Base-by-base conservation (phyloP, 1,140 invertebrate genomes). In the Oscheius sp. region DNA sequence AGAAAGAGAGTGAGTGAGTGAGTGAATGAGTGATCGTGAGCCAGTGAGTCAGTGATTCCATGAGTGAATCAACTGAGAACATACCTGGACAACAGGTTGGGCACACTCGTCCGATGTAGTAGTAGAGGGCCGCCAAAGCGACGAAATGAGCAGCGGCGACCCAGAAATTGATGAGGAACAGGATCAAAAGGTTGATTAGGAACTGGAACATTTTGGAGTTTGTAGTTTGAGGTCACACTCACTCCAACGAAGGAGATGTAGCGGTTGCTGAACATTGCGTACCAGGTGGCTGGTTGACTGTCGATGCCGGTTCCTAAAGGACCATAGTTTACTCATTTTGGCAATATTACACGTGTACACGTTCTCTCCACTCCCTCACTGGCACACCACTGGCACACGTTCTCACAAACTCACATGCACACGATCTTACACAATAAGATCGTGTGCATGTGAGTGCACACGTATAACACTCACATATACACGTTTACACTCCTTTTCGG, bases 101-200 rank as follows among this genome's bases (percentile, higher is more conserved):
- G 87, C 94, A 96, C 3, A 92, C 92, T 45, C 91, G 91, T 13
- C 93, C 93, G 67, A 97, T 93, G 83, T 97, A 96, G 79, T 93
- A 89, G 90, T 93, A 96, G 49, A 96, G 88, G 31, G 93, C 85
- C 83, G 93, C 90, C 70, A 93, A 89, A 7, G 91, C 90, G 2
- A 89, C 86, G 58, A 95, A 88, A 84, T 91, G 92, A 26, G 90
- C 89, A 29, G 94, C 83, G 34, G 93, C 92, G 85, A 95, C 95
- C 34, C 90, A 89, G 92, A 93, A 96, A 82, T 95, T 90, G 3
- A 96, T 93, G 66, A 93, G 86, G 82, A 96, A 90, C 92, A 97
- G 95, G 65, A 97, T 91, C 3, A 92, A 80, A 1, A 97, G 80
- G 85, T 95, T 96, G 18, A 92, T 85, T n/a, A 91, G 84, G 15